Evolutionary conservation across 2,888 invertebrate genomes (phyloP).

Genomic region (Caenorhabditis afra): DNA sequence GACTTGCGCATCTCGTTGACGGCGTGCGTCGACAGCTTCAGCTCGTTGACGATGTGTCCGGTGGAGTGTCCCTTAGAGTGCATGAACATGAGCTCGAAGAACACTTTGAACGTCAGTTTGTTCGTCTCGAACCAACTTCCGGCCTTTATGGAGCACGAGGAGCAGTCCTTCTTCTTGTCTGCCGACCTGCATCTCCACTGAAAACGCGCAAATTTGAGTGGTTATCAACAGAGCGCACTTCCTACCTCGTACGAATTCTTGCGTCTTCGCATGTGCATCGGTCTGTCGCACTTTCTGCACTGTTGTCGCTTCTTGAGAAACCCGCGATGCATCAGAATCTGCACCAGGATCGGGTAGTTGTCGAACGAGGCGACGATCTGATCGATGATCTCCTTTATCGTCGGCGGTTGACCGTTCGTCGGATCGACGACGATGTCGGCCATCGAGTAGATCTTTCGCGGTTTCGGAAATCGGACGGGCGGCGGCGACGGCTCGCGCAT

Average conservation of each 20-base stretch:
- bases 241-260: conserved; percentile 33
- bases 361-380: conserved; percentile 8
- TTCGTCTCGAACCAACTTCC: conserved; percentile 46
- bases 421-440: neutral
- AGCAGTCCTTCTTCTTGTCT: conserved; percentile 43
- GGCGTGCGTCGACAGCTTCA: conserved; percentile 33
- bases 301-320: conserved; percentile 21
- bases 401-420: conserved; percentile 21
- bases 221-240: neutral
- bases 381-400: conserved; percentile 18
- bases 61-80: conserved; percentile 29
- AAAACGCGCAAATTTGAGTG: neutral
- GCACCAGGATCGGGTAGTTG: conserved; percentile 30
- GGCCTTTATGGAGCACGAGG: conserved; percentile 46
- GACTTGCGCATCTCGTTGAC: conserved; percentile 28
- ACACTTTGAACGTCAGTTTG: conserved; percentile 26
- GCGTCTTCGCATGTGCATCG: conserved; percentile 45
- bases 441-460: conserved; percentile 11
- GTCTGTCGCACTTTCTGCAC: conserved; percentile 33
- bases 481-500: neutral
- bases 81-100: conserved; percentile 41
- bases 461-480: conserved; percentile 23
- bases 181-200: conserved; percentile 42
- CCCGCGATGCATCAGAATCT: conserved; percentile 40
- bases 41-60: conserved; percentile 6